Percentiles rank a stretch among this genome's conserved stretches.
phyloP scores from a whole-genome alignment of 2,888 invertebrate genomes.

The Agrenia bidenticulata region DNA sequence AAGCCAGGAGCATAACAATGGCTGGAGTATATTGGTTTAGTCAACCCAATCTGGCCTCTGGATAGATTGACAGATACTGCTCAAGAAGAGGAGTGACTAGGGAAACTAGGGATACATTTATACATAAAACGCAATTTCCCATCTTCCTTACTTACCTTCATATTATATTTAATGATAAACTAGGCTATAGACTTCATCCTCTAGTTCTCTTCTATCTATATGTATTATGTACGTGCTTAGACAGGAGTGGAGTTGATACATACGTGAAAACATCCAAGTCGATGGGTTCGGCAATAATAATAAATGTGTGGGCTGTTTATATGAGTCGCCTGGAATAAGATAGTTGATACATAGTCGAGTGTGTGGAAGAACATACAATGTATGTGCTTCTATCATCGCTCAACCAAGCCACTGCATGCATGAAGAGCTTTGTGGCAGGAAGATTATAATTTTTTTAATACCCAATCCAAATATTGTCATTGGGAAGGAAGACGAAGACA shows the following conservation, averaged over 20 bases:
- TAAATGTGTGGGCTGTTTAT: background rate
- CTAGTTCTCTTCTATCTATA: background rate
- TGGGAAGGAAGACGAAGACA: conserved; percentile 21
- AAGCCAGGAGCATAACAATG: conserved; percentile 18
- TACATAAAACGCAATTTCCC: conserved; percentile 17
- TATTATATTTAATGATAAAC: conserved; percentile 14
- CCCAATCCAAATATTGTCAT: conserved; percentile 45
- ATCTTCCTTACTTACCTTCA: conserved; percentile 1
- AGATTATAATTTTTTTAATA: conserved; percentile 45
- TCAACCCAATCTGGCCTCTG: conserved; percentile 24
- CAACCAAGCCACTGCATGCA: background rate
- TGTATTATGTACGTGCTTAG: background rate
- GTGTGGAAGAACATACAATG: background rate
- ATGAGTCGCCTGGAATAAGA: background rate
- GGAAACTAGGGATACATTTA: background rate
- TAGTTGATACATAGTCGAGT: background rate
- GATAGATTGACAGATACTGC: conserved; percentile 19
- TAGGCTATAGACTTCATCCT: background rate
- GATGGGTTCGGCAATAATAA: conserved; percentile 5
- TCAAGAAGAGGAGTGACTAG: background rate
- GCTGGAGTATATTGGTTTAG: conserved; percentile 33
- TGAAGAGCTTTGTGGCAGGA: conserved; percentile 31
- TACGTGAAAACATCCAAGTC: background rate
- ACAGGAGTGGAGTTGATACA: no score
- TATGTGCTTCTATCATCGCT: background rate